Conservation (phyloP, 1,140 invertebrate genomes). For the Pachyrhynchus sulphureomaculatus region DNA sequence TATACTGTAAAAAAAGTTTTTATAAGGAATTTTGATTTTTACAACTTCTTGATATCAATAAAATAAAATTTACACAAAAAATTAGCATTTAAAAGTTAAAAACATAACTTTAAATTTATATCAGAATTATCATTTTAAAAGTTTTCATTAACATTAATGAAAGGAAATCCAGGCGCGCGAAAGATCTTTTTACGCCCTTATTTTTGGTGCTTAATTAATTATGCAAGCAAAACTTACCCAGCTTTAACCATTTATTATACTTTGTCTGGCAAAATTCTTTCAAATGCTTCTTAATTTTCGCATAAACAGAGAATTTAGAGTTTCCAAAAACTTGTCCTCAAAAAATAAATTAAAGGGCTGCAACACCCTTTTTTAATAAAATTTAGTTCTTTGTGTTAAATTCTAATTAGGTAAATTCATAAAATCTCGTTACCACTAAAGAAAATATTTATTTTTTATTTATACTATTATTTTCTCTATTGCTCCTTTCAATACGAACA, state of each 20-base stretch:
- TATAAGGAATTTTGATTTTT: no score
- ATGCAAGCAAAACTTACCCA: slow-evolving; percentile 32
- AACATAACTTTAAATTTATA: slow-evolving; percentile 21
- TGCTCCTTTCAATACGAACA: no score
- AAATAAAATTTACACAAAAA: neutral
- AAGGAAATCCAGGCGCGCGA: slow-evolving; percentile 29
- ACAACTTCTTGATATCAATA: no score
- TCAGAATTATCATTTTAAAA: slow-evolving; percentile 34
- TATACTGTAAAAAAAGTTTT: no score
- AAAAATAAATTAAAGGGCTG: no score
- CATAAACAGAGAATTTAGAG: slow-evolving; percentile 9
- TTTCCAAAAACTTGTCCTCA: no score
- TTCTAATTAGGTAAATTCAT: no score
- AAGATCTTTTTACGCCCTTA: slow-evolving; percentile 33
- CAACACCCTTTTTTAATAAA: no score
- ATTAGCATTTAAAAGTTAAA: slow-evolving; percentile 10
- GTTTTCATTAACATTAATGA: slow-evolving; percentile 36
- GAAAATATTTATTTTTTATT: no score
- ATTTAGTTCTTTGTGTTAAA: no score
- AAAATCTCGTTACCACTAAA: no score
- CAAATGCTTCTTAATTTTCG: slow-evolving; percentile 29
- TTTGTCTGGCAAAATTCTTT: slow-evolving; percentile 32
- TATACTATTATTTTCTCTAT: no score
- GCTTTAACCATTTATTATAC: slow-evolving; percentile 34
- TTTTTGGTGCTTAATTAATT: slow-evolving; percentile 35